These are phyloP conservation scores for Oasisia sp. DNA, from an alignment of 2,888 invertebrate species.

Conservation along the genomic window DNA sequence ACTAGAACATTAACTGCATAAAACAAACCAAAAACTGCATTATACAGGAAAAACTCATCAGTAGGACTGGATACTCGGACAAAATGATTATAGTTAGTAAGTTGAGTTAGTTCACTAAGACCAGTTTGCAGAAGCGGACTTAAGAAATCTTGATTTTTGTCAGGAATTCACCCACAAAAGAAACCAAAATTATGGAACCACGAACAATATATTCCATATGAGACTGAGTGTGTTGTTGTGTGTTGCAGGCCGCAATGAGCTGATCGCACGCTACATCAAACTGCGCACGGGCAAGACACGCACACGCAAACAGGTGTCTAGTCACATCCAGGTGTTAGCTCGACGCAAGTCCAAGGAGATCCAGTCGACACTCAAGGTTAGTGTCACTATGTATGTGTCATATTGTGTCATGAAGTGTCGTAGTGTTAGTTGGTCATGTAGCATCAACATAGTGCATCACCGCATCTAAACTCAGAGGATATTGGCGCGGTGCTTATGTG, in stretches of 20 bases:
- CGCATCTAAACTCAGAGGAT: neutral
- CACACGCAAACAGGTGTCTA: constrained; percentile 99
- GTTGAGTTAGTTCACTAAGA: no score
- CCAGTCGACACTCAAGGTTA: constrained; percentile 27
- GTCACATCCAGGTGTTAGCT: constrained; percentile 99
- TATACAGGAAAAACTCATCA: no score
- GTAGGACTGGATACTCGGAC: no score
- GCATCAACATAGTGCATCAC: neutral
- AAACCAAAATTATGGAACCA: no score
- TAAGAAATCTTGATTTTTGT: no score
- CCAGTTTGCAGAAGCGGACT: no score
- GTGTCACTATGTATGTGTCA: neutral
- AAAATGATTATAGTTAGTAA: no score
- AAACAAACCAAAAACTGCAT: no score
- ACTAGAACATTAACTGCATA: no score
- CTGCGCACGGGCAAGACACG: constrained; percentile 98
- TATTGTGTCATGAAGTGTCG: neutral
- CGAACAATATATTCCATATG: no score
- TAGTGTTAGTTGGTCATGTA: neutral
- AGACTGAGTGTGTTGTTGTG: neutral
- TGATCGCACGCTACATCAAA: constrained; percentile 99
- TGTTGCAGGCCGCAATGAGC: constrained; percentile 89
- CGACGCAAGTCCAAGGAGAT: constrained; percentile 94
- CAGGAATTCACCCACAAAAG: no score
- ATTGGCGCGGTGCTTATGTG: neutral